These are phyloP conservation scores for Gibbula magus DNA, from an alignment of 2,888 invertebrate genomes.

Conservation along the genomic window DNA sequence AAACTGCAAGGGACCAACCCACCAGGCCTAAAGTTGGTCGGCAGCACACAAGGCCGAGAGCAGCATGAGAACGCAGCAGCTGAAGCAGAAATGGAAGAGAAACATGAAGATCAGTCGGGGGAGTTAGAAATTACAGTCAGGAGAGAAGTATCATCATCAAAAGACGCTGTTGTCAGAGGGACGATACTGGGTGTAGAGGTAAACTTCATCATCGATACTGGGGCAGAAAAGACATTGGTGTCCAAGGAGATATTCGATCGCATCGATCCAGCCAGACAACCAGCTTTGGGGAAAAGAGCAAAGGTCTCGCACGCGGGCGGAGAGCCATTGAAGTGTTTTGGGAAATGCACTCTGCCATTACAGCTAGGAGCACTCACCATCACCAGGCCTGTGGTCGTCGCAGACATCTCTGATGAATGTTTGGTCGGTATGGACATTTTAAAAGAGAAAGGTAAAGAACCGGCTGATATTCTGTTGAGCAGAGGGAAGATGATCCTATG, in stretches of 20 bases:
- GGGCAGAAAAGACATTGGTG: neutral
- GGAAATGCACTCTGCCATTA: constrained; percentile 27
- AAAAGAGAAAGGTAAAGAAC: constrained; percentile 10
- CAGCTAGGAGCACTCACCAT: constrained; percentile 3
- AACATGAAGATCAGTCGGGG: neutral
- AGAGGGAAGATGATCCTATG: constrained; percentile 17
- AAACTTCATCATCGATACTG: constrained; percentile 26
- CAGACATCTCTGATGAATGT: constrained; percentile 39
- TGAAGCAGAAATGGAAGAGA: constrained; percentile 15
- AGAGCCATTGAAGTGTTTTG: constrained; percentile 17
- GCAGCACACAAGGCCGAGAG: neutral
- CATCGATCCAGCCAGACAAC: neutral
- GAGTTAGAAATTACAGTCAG: neutral
- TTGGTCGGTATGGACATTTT: constrained; percentile 37
- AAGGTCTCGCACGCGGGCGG: constrained; percentile 10
- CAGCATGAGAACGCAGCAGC: neutral
- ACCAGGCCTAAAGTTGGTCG: no score
- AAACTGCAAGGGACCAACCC: no score
- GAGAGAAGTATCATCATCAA: neutral
- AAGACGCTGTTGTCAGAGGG: constrained; percentile 13
- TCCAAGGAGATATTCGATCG: constrained; percentile 22
- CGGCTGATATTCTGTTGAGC: constrained; percentile 34
- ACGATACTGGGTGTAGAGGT: constrained; percentile 17
- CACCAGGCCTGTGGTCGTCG: constrained; percentile 19
- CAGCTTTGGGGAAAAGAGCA: neutral